Conservation (phyloP, 1,140 invertebrate genomes). For the Musca vetustissima region DNA sequence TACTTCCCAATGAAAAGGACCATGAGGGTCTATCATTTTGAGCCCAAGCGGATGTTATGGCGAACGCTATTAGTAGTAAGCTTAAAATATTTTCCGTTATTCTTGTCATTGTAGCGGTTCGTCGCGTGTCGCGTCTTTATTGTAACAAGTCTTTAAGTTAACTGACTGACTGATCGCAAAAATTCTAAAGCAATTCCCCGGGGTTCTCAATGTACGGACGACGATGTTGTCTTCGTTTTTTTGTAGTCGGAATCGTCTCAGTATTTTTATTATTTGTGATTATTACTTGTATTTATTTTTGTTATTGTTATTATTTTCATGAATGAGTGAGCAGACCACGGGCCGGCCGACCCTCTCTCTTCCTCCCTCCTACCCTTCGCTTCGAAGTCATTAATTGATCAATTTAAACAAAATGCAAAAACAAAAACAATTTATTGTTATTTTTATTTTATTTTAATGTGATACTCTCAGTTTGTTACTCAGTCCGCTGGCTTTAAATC, state of each 20-base stretch:
- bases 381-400: too few relatives aligned
- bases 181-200: background rate
- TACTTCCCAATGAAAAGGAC: slow-evolving; percentile 35
- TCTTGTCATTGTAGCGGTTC: background rate
- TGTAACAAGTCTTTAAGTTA: background rate
- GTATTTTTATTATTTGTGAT: background rate
- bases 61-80: background rate
- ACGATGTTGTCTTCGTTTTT: background rate
- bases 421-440: too few relatives aligned
- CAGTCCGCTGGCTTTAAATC: too few relatives aligned
- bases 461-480: too few relatives aligned
- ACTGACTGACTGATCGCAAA: slow-evolving; percentile 28
- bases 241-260: background rate
- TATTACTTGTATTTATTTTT: background rate
- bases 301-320: too few relatives aligned
- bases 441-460: too few relatives aligned
- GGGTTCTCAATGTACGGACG: too few relatives aligned
- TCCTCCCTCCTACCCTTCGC: too few relatives aligned
- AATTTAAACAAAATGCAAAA: too few relatives aligned
- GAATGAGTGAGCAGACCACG: too few relatives aligned
- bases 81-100: background rate
- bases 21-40: background rate
- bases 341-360: too few relatives aligned
- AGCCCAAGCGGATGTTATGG: background rate
- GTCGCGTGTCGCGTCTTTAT: slow-evolving; percentile 8